Evolutionary conservation across 2,797 vertebrate genomes (phyloP), one percentile per base, ranked within the genome.

Genomic region (Eupleurogrammus muticus): DNA sequence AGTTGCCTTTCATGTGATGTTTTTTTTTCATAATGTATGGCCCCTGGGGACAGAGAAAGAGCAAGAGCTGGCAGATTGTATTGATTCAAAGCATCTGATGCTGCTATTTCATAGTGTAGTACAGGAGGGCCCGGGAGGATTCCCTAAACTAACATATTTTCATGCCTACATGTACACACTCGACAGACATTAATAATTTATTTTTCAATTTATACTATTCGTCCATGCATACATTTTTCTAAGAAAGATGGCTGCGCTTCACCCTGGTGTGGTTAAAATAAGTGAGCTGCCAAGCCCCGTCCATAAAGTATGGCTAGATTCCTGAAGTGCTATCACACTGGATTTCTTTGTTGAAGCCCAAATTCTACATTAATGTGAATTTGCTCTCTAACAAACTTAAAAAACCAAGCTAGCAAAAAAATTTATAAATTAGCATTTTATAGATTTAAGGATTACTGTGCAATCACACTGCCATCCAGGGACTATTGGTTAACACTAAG

Each of bases 1-100:
- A 82, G 92, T 92, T 86, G 86, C 62, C 73, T 90, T 92, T 90
- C 83, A 89, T 90, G 82, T 89, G 84, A 91, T 90, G 79, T 87
- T 89, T 92, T 91, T 90, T 80, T 92, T 91, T 90, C 80, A 91
- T 92, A 90, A 92, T 87, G 84, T 83, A 86, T 77, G 64, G 76
- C 82, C 86, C 83, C 75, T 59, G 66, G 87, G 89, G 86, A 88
- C 58, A 69, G 72, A 86, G 53, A 77, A 66, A 62, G 74, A 85
- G 76, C 83, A 84, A 69, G 80, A 89, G 81, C 80, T 83, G 69
- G 71, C 83, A 88, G 80, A 90, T 87, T 75, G 78, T 92, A 94
- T 94, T 91, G 93, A 95, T 93, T 92, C 81, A 82, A 84, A 85
- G 73, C 83, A 83, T 91, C 87, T 84, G 80, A 87, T 90, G 81